These are phyloP conservation scores for Xyrauchen texanus DNA, from an alignment of 2,113 vertebrate genomes.

Conservation along the genomic window DNA sequence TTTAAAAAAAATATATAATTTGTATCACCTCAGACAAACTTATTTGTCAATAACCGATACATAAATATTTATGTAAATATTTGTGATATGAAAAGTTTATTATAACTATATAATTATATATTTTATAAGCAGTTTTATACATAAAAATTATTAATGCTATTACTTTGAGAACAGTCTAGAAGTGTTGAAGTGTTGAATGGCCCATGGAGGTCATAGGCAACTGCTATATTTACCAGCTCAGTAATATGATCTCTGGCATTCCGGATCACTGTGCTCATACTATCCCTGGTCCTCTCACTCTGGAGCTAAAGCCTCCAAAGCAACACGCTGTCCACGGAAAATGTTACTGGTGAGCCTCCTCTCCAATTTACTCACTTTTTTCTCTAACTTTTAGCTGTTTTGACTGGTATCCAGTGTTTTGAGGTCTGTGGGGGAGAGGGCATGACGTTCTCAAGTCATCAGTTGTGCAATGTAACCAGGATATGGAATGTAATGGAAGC, in stretches of 20 bases:
- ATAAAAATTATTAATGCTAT: constrained; percentile 60
- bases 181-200: constrained; percentile 71
- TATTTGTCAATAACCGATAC: neutral
- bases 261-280: constrained; percentile 70
- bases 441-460: constrained; percentile 6
- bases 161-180: constrained; percentile 72
- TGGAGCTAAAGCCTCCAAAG: constrained; percentile 61
- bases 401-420: neutral
- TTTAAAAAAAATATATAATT: no score
- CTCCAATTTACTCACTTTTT: constrained; percentile 30
- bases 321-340: constrained; percentile 59
- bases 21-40: no score
- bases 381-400: constrained; percentile 43
- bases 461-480: constrained; percentile 2
- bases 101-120: neutral
- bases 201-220: constrained; percentile 74
- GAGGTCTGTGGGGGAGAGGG: neutral
- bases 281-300: constrained; percentile 63
- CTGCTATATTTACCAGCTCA: constrained; percentile 80
- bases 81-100: no score
- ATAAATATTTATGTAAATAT: neutral
- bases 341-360: constrained; percentile 68
- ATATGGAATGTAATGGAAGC: neutral
- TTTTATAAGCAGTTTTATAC: neutral
- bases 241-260: constrained; percentile 79